phyloP scores from a whole-genome alignment of 2,797 vertebrate species.

The Simalia tracyae region DNA sequence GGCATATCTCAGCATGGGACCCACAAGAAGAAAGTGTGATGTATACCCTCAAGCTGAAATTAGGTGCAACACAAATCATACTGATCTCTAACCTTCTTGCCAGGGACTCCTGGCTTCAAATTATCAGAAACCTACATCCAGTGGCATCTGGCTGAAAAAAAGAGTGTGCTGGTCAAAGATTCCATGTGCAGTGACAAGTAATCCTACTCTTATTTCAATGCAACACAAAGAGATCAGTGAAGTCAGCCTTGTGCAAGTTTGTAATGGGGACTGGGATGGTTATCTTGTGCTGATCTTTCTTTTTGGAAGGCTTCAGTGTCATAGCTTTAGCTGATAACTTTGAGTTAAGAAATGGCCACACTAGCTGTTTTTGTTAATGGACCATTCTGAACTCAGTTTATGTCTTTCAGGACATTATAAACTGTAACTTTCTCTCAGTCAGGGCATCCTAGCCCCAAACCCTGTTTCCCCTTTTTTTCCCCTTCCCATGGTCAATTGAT shows the following conservation, averaged over 20 bases:
- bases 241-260: not conserved
- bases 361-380: not conserved
- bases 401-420: not conserved
- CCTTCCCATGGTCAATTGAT: not conserved
- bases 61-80: not conserved
- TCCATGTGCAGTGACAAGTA: not conserved
- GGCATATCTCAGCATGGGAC: not conserved
- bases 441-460: not conserved
- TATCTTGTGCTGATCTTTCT: not conserved
- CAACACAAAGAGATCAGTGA: not conserved
- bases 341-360: not conserved
- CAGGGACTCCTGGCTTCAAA: not conserved
- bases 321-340: not conserved
- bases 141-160: not conserved
- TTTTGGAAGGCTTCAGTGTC: not conserved
- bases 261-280: not conserved
- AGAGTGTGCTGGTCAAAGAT: not conserved
- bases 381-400: not conserved
- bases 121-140: not conserved
- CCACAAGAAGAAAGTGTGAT: not conserved
- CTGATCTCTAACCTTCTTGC: not conserved
- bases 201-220: not conserved
- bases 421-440: not conserved
- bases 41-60: not conserved
- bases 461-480: not conserved